Evolutionary conservation across 2,888 invertebrate genomes (phyloP).

Genomic region (Callinectes sapidus): DNA sequence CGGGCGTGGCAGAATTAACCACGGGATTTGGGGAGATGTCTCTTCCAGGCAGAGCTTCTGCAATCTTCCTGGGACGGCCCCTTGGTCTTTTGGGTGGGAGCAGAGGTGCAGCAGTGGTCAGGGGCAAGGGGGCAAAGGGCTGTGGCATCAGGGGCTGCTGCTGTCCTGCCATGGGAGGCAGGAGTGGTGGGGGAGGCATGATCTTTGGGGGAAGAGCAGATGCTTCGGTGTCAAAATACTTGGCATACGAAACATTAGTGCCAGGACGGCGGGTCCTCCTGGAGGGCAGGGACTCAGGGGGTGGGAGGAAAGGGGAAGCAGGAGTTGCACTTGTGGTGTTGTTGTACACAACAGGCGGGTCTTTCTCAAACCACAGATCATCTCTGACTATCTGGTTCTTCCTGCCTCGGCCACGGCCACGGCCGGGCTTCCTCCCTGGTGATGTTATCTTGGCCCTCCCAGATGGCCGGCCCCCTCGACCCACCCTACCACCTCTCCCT

Average conservation of each 20-base stretch:
- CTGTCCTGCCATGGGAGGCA: background rate
- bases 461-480: background rate
- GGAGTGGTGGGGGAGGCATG: background rate
- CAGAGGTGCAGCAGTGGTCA: background rate
- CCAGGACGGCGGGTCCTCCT: slow-evolving; percentile 50
- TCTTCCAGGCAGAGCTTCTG: background rate
- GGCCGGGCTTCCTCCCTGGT: background rate
- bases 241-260: slow-evolving; percentile 61
- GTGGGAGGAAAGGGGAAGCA: background rate
- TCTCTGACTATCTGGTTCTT: background rate
- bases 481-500: background rate
- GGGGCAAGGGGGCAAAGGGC: background rate
- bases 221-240: slow-evolving; percentile 64
- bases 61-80: slow-evolving; percentile 50
- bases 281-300: background rate
- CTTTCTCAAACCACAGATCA: background rate
- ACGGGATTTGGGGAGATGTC: background rate
- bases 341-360: background rate
- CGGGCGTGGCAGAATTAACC: background rate
- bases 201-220: slow-evolving; percentile 28
- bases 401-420: background rate
- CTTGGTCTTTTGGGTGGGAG: slow-evolving; percentile 32
- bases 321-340: background rate
- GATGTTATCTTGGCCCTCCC: background rate
- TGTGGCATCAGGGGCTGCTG: background rate